These are phyloP conservation scores for Andrena minutula DNA, from an alignment of 2,888 invertebrate genomes.

Conservation along the genomic window DNA sequence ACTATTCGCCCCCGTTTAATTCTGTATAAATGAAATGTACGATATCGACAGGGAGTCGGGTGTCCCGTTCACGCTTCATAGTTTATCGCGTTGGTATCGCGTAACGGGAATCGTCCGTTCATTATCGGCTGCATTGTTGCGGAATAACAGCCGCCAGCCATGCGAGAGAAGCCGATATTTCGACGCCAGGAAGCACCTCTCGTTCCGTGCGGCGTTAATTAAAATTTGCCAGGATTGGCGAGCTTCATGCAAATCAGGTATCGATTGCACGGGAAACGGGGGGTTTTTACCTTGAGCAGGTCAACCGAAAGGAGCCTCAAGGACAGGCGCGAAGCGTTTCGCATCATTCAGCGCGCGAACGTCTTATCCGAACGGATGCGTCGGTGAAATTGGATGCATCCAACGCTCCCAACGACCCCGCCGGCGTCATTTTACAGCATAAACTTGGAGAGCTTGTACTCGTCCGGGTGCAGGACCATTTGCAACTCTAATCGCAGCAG, in stretches of 20 bases:
- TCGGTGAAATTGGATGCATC: background rate
- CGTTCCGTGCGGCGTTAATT: constrained; percentile 48
- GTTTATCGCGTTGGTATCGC: background rate
- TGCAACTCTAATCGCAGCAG: constrained; percentile 80
- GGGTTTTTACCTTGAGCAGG: constrained; percentile 34
- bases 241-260: constrained; percentile 65
- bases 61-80: background rate
- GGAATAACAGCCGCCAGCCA: constrained; percentile 15
- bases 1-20: too few species aligned
- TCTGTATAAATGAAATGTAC: too few species aligned
- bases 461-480: constrained; percentile 77
- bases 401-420: background rate
- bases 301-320: constrained; percentile 11
- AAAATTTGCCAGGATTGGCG: constrained; percentile 51
- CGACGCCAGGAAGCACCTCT: constrained; percentile 14
- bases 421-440: constrained; percentile 66
- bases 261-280: constrained; percentile 52
- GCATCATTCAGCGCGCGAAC: background rate
- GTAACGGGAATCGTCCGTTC: constrained; percentile 25
- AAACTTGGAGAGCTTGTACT: constrained; percentile 78
- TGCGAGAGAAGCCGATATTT: constrained; percentile 16
- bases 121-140: constrained; percentile 40
- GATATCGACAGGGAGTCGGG: background rate
- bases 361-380: background rate
- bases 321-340: constrained; percentile 6